Base-by-base conservation (phyloP, 2,797 vertebrate genomes). In the Sebastes diaconus region DNA sequence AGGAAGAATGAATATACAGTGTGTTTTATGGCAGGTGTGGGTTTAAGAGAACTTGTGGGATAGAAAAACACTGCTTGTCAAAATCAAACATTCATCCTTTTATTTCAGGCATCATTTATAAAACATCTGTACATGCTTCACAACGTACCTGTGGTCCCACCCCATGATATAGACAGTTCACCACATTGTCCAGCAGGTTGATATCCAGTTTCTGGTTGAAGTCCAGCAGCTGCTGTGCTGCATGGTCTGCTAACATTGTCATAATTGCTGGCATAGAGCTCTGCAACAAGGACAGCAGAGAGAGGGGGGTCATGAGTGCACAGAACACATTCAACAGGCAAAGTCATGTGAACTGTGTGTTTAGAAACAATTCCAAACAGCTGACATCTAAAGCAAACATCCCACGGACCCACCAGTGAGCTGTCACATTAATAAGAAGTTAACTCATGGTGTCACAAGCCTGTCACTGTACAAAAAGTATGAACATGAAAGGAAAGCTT, bases 251-350 rank as follows among this genome's bases (percentile, higher is more conserved):
- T 97, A 99, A 98, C 98, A 99, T 99, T 97, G 99, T 99, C 99
- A 99, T 99, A 98, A 99, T 97, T 99, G 99, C 98, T 99, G 99
- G 99, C 99, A 99, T 99, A 99, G 98, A 98, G 98, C 96, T 99
- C 98, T 99, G 97, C 84, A 97, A 96, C 84, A 96, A 97, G 93
- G 78, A 95, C 81, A 93, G 86, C 72, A 75, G 86, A 88, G 90
- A 77, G 80, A 83, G 50, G 50, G 87, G 88, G 83, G 83, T 87
- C 79, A 86, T 87, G 78, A 87, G 77, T 82, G 87, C 87, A 88
- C 85, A 84, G 72, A 89, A 91, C 77, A 94, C 83, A 93, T 92
- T 93, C 83, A 92, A 87, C 81, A 78, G 87, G 77, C 88, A 91
- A 93, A 94, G 92, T 94, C 94, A 96, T 90, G 90, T 93, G 92